Base-by-base conservation (phyloP, 1,140 invertebrate genomes). In the Drosophila repleta region DNA sequence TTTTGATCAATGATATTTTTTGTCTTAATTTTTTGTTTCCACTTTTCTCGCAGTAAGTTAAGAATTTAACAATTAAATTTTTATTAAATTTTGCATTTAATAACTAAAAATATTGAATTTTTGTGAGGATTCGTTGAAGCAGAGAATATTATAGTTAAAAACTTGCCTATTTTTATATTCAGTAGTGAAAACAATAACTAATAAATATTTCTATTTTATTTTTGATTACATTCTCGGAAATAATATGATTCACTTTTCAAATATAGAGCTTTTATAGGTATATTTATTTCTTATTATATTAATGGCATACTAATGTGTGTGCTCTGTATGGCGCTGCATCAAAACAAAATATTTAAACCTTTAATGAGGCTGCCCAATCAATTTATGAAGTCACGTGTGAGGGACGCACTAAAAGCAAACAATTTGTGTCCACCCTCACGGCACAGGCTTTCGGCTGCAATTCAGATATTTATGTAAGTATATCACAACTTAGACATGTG, bases 391-490 rank as follows among this genome's bases (percentile, higher is more conserved):
- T 57, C 81, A 81, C 81, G 78, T 85, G 81, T 78, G 32, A n/a
- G 60, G 43, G 24, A 35, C 37, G 49, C 64, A 78, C 83, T 85
- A 88, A 85, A 85, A 85, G 82, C 79, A 82, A 85, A 72, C 83
- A 82, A 85, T 78, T 78, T 82, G 20, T 43, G 15, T 15, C 46
- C 35, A 43, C 58, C 63, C 64, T 48, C 32, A 37, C 11, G 17
- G 17, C 17, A 11, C 15, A 11, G 39, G 18, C 17, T 17, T 17
- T 10, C 20, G 10, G 5, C 41, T 46, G 39, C 39, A 26, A 45
- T 20, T 29, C 29, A 68, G 32, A 13, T 39, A 13, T 21, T 11
- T 15, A 17, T 18, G 32, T 15, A 51, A 32, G 21, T 29, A 15
- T 35, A 29, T 17, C 8, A 10, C 7, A 29, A 18, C 29, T 46